Conservation (phyloP, 2,113 vertebrate species). For the Glaucidium brasilianum region DNA sequence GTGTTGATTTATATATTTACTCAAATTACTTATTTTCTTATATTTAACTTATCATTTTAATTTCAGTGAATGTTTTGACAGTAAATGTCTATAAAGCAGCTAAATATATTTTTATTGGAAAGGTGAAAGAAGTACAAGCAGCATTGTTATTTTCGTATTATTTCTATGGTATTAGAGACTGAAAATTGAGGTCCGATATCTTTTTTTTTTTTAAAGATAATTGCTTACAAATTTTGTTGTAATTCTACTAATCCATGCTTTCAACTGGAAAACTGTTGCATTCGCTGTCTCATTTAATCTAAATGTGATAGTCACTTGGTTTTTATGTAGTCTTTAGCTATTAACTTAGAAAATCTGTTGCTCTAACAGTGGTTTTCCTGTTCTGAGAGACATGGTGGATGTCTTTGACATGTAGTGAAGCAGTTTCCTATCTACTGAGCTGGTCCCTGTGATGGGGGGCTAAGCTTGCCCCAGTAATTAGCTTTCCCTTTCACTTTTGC, state of each 20-base stretch:
- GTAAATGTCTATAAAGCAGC: not conserved
- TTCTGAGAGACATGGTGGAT: not conserved
- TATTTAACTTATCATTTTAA: not conserved
- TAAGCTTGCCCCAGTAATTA: not conserved
- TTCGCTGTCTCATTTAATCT: not conserved
- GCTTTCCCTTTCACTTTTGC: not conserved
- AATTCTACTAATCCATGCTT: not conserved
- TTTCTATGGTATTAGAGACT: not conserved
- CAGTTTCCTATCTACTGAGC: not conserved
- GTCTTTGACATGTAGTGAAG: not conserved
- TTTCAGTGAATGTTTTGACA: not conserved
- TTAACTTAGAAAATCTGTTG: not conserved
- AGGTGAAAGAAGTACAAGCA: not conserved
- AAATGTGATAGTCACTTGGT: not conserved
- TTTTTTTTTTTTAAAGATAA: not conserved
- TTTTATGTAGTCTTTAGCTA: not conserved
- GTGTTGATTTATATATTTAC: not conserved
- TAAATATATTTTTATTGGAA: not conserved
- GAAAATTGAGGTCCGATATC: not conserved
- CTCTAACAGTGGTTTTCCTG: not conserved
- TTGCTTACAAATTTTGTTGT: not conserved
- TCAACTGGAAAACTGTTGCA: not conserved
- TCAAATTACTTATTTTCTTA: not conserved
- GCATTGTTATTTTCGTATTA: not conserved
- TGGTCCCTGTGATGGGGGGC: not conserved